Evolutionary conservation across 2,113 vertebrate genomes (phyloP).

Genomic region (Sarotherodon lohbergeri): DNA sequence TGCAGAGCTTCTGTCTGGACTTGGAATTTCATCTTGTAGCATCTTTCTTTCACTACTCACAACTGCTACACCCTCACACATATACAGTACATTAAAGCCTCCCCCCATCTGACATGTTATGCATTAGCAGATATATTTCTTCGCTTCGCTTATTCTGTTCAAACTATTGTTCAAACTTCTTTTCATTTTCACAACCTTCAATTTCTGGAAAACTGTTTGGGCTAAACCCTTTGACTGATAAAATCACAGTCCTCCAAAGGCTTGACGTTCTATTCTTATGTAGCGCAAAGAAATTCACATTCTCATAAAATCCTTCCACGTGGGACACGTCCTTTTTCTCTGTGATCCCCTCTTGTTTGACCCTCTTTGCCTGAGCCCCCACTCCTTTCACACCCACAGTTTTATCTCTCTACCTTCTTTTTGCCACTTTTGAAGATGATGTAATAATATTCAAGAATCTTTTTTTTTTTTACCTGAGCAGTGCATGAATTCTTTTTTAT

Average conservation of each 20-base stretch:
- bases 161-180: neutral
- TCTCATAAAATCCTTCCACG: neutral
- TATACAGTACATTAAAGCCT: neutral
- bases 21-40: neutral
- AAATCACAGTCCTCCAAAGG: neutral
- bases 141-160: too few species aligned
- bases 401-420: neutral
- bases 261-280: neutral
- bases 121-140: neutral
- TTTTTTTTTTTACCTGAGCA: conserved; percentile 82
- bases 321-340: neutral
- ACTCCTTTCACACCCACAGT: neutral
- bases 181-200: neutral
- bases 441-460: conserved; percentile 86
- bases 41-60: neutral
- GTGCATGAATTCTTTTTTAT: neutral
- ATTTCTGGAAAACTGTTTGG: neutral
- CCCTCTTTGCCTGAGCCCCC: neutral
- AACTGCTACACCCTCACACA: neutral
- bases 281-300: neutral
- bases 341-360: conserved; percentile 6
- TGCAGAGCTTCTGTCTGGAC: neutral
- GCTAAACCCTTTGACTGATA: neutral
- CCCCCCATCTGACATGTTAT: neutral
- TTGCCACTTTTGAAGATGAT: conserved; percentile 65